phyloP scores from a whole-genome alignment of 2,888 invertebrate genomes.

The Tridacna gigas region DNA sequence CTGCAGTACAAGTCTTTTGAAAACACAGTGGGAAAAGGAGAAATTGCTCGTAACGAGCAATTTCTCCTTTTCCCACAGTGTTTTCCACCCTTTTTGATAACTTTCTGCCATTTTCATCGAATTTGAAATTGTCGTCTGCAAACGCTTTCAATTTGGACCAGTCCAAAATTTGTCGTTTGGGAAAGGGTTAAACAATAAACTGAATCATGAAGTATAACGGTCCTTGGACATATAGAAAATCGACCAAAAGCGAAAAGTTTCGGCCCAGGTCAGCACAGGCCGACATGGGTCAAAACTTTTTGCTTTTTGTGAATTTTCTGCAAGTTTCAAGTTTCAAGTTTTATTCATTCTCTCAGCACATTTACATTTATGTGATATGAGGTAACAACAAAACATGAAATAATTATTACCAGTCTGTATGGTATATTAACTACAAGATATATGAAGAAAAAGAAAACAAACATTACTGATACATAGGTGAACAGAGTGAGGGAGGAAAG shows the following conservation, averaged over 20 bases:
- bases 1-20: not conserved
- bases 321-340: too few relatives aligned
- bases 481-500: too few relatives aligned
- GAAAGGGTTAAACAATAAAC: not conserved
- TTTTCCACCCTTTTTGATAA: not conserved
- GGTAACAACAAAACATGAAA: too few relatives aligned
- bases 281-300: too few relatives aligned
- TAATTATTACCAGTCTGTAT: too few relatives aligned
- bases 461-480: too few relatives aligned
- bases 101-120: not conserved
- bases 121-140: not conserved
- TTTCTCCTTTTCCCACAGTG: not conserved
- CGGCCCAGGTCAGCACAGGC: not conserved
- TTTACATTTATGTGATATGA: too few relatives aligned
- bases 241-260: not conserved
- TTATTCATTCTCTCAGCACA: too few relatives aligned
- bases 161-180: not conserved
- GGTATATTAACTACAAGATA: too few relatives aligned
- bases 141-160: not conserved
- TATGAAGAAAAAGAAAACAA: too few relatives aligned
- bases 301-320: too few relatives aligned
- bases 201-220: not conserved
- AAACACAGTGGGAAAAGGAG: not conserved
- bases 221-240: not conserved
- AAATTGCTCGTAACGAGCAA: not conserved